Percentiles rank a stretch among this genome's conserved stretches.
Conservation (phyloP, 2,113 vertebrate species). For the Gnathonemus longibarbis region DNA sequence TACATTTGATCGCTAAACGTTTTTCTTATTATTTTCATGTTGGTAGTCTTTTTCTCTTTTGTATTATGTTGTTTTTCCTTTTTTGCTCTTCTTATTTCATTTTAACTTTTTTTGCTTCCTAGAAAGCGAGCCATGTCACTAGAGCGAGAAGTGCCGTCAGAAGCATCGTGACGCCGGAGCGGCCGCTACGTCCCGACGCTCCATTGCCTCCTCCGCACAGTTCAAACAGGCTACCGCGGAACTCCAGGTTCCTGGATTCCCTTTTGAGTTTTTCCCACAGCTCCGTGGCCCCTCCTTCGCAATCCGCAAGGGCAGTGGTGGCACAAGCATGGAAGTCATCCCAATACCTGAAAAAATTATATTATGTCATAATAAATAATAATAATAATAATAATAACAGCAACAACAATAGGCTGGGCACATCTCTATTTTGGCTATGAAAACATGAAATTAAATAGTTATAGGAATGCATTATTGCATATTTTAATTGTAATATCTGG, state of each 20-base stretch:
- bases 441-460: background rate
- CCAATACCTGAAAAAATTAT: conserved; percentile 66
- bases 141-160: conserved; percentile 63
- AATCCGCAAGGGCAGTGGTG: conserved; percentile 75
- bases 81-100: conserved; percentile 9
- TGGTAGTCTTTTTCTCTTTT: conserved; percentile 22
- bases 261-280: conserved; percentile 81
- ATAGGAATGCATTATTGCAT: background rate
- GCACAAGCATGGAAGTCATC: conserved; percentile 78
- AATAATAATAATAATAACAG: background rate
- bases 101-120: conserved; percentile 37
- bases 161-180: conserved; percentile 54
- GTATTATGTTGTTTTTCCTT: conserved; percentile 26
- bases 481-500: background rate
- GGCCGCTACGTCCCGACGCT: conserved; percentile 43
- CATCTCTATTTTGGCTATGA: background rate
- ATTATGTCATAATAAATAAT: background rate
- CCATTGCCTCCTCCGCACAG: conserved; percentile 70
- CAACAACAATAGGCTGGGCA: background rate
- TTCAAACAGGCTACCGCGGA: conserved; percentile 80
- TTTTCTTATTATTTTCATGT: conserved; percentile 30
- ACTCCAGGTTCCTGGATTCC: conserved; percentile 78
- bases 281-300: conserved; percentile 77
- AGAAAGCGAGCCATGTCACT: conserved; percentile 67
- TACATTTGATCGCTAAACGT: conserved; percentile 38